phyloP scores from a whole-genome alignment of 2,113 vertebrate species.

The Chroicocephalus ridibundus region DNA sequence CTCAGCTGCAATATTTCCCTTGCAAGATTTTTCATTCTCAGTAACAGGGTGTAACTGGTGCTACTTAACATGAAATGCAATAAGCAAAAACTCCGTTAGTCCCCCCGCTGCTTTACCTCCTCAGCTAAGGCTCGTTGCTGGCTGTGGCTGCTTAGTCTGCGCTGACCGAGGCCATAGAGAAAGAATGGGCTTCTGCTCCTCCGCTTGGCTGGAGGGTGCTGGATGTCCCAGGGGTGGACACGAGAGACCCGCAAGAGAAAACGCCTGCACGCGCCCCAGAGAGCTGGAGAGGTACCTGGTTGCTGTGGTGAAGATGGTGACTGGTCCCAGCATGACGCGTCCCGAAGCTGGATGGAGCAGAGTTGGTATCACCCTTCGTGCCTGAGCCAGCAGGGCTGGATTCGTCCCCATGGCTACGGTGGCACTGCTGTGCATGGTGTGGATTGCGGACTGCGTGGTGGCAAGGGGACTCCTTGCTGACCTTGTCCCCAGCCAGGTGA shows the following conservation, averaged over 20 bases:
- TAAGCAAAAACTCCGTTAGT: not conserved
- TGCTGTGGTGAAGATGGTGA: not conserved
- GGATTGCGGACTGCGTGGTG: not conserved
- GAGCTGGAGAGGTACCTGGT: not conserved
- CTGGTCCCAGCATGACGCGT: not conserved
- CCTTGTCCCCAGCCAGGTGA: not conserved
- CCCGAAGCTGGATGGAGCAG: not conserved
- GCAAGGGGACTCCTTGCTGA: not conserved
- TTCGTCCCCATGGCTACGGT: fast-evolving
- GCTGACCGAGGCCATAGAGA: not conserved
- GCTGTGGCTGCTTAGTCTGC: not conserved
- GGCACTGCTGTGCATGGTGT: not conserved
- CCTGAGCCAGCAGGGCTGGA: not conserved
- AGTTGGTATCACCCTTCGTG: not conserved
- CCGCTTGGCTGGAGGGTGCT: no score
- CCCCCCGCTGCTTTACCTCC: not conserved
- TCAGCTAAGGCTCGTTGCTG: not conserved
- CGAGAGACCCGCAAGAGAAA: fast-evolving
- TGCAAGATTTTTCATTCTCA: not conserved
- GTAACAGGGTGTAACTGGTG: not conserved
- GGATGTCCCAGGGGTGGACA: not conserved
- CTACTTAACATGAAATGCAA: not conserved
- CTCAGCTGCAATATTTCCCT: not conserved
- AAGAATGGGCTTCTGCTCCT: not conserved
- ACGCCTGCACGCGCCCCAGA: fast-evolving